Evolutionary conservation across 2,113 vertebrate species (phyloP), one percentile per base, ranked within the genome.

Genomic region (Turdus rufiventris): DNA sequence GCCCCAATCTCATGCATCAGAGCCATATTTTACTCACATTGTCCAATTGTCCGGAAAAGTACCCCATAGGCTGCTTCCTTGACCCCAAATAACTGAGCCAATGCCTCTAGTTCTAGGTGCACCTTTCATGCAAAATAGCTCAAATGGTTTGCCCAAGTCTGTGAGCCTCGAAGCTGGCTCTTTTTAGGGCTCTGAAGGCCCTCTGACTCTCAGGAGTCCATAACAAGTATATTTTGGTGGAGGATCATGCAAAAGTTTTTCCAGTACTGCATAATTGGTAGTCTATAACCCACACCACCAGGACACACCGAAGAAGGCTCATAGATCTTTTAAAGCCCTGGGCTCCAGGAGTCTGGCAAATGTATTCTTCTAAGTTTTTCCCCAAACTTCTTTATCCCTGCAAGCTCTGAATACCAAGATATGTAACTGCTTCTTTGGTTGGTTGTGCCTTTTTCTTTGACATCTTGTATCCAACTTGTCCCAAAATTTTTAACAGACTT

Each of bases 21-120:
- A 40, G 8, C 15, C n/a, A 13, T n/a, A 15, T 15, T 56, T 56
- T 47, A 28, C 12, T 47, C 0, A 0, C 1, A 1, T 16, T 24
- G 12, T 28, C 42, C 12, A 57, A 0, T 19, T 33, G 23, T n/a
- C 19, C 56, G 50, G 34, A 65, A 65, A n/a, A 56, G 34, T 15
- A n/a, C 4, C 18, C 29, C 40, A 33, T 4, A 29, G 50, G 14
- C 18, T 65, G 7, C 34, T 40, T 57, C 36, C 43, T 26, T 21
- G 43, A 50, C 31, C 6, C 3, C 42, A 57, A 34, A n/a, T 34
- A 6, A 38, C 29, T 75, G 43, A 2, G 19, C 29, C 29, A 42
- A 17, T 20, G 20, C 7, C 20, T 10, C 31, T 14, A 16, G 8
- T 20, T 13, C 8, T 23, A n/a, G n/a, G 29, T n/a, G 8, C n/a